phyloP scores from a whole-genome alignment of 2,888 invertebrate genomes.

The Polydesmus complanatus region DNA sequence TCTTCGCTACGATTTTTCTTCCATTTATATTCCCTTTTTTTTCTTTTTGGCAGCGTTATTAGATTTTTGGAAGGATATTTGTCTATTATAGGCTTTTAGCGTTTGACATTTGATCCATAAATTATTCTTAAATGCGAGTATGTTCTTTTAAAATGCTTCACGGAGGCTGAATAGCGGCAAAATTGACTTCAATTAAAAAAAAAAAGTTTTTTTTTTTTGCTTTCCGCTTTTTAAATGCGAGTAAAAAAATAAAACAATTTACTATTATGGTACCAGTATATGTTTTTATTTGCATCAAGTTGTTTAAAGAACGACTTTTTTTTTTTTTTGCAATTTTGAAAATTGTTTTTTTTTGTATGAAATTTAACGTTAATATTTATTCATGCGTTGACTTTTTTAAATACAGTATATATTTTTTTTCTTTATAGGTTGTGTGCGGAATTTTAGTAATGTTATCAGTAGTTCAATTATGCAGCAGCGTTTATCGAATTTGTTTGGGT shows the following conservation, averaged over 20 bases:
- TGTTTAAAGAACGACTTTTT: neutral
- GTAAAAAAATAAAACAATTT: no score
- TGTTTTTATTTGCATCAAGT: neutral
- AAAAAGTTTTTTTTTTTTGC: no score
- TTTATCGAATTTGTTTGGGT: neutral
- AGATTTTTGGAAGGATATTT: no score
- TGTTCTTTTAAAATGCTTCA: neutral
- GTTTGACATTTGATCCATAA: no score
- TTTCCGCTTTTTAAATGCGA: no score
- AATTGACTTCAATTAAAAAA: neutral
- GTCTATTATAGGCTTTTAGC: no score
- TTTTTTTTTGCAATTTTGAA: neutral
- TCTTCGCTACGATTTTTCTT: no score
- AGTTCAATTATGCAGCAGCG: neutral
- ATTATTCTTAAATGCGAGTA: no score
- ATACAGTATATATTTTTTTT: neutral
- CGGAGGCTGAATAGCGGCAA: neutral
- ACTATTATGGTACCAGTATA: no score
- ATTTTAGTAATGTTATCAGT: slow-evolving; percentile 5
- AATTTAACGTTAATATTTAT: neutral
- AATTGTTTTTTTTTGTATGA: neutral
- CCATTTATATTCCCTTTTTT: no score
- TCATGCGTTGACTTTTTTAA: neutral
- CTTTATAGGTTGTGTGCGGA: slow-evolving; percentile 7
- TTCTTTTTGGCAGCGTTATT: no score